Evolutionary conservation across 2,113 vertebrate species (phyloP).

Genomic region (Symphodus melops): DNA sequence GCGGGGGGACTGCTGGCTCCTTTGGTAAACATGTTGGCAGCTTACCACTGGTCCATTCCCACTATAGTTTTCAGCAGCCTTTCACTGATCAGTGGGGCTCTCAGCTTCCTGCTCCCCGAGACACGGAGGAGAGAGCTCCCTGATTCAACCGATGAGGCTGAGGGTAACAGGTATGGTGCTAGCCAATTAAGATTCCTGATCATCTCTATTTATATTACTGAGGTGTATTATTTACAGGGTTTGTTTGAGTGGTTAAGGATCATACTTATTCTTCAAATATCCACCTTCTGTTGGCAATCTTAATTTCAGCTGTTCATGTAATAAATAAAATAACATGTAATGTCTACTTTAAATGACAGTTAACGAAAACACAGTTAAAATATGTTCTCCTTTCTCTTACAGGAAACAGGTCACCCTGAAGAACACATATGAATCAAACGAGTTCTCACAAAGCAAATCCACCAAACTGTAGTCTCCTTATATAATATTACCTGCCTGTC

Average conservation of each 20-base stretch:
- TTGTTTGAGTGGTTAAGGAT: too few species aligned
- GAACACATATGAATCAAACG: slow-evolving; percentile 1
- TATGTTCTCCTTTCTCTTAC: not conserved
- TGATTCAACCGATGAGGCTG: slow-evolving; percentile 70
- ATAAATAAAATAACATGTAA: too few species aligned
- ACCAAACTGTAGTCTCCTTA: slow-evolving; percentile 37
- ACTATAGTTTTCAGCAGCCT: slow-evolving; percentile 75
- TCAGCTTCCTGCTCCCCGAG: slow-evolving; percentile 83
- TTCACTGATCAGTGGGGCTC: slow-evolving; percentile 54
- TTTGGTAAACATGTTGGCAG: slow-evolving; percentile 72
- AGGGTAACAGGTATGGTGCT: slow-evolving; percentile 40
- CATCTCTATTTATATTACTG: not conserved
- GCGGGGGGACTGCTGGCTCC: slow-evolving; percentile 76
- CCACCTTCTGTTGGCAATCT: too few species aligned
- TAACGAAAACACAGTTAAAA: too few species aligned
- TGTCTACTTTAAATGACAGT: too few species aligned
- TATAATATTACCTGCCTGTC: not conserved
- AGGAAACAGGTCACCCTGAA: slow-evolving; percentile 16
- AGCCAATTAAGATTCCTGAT: not conserved
- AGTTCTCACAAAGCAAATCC: slow-evolving; percentile 12
- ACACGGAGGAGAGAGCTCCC: slow-evolving; percentile 72
- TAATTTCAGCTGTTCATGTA: too few species aligned
- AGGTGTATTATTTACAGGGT: too few species aligned
- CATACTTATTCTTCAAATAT: not conserved
- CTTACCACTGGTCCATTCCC: slow-evolving; percentile 71